Conservation (phyloP, 2,888 invertebrate species). For the Meliscaeva auricollis region DNA sequence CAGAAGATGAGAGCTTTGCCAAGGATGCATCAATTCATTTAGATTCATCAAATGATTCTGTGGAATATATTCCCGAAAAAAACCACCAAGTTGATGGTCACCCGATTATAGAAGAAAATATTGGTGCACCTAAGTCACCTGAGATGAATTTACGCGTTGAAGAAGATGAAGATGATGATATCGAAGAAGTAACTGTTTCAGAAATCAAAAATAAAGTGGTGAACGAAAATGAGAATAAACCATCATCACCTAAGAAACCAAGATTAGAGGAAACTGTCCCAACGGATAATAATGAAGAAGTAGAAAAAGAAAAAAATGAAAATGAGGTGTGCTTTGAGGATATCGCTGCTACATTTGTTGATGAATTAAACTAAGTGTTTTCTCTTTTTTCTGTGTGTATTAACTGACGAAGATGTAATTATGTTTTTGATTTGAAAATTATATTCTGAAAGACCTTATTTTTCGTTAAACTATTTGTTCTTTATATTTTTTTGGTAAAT, state of each 20-base stretch:
- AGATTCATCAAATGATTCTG: constrained; percentile 67
- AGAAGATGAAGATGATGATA: constrained; percentile 50
- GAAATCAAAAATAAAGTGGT: neutral
- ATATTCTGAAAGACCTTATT: neutral
- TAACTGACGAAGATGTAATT: constrained; percentile 8
- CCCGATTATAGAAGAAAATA: neutral
- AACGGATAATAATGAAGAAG: neutral
- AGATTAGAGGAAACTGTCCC: constrained; percentile 29
- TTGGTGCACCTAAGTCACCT: constrained; percentile 53
- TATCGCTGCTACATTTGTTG: constrained; percentile 78
- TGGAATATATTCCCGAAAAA: constrained; percentile 50
- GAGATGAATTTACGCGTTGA: constrained; percentile 65
- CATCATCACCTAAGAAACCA: constrained; percentile 48
- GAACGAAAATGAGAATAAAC: neutral
- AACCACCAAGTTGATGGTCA: too few species aligned
- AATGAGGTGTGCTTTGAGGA: constrained; percentile 67
- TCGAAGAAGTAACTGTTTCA: constrained; percentile 1
- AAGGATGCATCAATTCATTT: constrained; percentile 52
- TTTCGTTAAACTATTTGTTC: too few species aligned
- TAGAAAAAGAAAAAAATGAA: constrained; percentile 19
- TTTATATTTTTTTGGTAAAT: too few species aligned
- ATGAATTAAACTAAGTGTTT: constrained; percentile 76
- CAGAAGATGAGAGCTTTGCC: constrained; percentile 35
- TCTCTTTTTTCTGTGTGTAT: neutral
- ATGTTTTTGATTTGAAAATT: neutral